Base-by-base conservation (phyloP, 2,888 invertebrate species). In the Lasioglossum marginatum region DNA sequence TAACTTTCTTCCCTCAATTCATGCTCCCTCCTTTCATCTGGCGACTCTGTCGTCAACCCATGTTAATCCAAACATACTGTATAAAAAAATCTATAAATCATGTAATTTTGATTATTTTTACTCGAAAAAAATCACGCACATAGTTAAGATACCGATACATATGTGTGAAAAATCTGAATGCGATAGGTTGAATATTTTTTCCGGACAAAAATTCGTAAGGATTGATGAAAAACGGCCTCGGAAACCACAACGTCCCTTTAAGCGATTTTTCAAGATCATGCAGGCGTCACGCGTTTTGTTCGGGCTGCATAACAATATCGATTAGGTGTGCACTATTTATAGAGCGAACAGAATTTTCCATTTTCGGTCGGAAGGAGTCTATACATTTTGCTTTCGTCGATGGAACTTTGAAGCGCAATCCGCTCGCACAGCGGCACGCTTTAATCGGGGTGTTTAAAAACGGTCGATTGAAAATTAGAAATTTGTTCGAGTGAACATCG, bases 401-500 rank as follows among this genome's bases (percentile, higher is more conserved):
- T 40, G 70, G 12, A 40, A 71, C 43, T 14, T 45, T 16, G 71
- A 6, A 31, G 23, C 27, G 43, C 2, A 16, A 16, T 4, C 6
- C 19, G 27, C 14, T n/a, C 45, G 27, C 71, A 16, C 23, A 23
- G 27, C 60, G 27, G n/a, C 27, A 8, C 31, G 19, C 19, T 31
- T 45, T 27, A 19, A 16, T 71, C 45, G 71, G 12, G 27, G 16
- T 14, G 68, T 48, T 72, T 19, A 48, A 19, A 60, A 31, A 31
- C 14, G 72, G 48, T 34, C 16, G 19, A 72, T 72, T 72, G 31
- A 72, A 72, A 48, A 72, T 48, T 48, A 34, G 19, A 31, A 43
- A 48, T 72, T 48, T 72, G 45, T 72, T 72, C 31, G 19, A 72
- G 31, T 48, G 45, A 72, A 72, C 31, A 34, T 19, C 66, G 31